Evolutionary conservation across 2,113 vertebrate genomes (phyloP).

Genomic region (Sinocyclocheilus grahami): DNA sequence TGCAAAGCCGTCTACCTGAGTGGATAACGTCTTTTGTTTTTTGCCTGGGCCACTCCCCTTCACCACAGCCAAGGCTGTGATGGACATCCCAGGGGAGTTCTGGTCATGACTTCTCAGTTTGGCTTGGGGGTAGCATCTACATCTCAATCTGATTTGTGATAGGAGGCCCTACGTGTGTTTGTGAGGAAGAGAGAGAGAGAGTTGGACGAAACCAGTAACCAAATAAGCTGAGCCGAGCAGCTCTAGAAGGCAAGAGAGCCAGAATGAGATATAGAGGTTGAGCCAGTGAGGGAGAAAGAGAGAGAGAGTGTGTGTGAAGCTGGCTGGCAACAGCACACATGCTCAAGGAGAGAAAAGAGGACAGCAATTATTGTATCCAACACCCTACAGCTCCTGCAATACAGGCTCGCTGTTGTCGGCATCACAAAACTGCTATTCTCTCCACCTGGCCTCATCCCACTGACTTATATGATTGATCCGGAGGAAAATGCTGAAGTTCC

Average conservation of each 20-base stretch:
- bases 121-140: neutral
- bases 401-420: conserved; percentile 12
- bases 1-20: conserved; percentile 40
- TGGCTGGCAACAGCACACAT: conserved; percentile 58
- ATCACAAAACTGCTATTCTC: conserved; percentile 46
- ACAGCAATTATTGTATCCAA: conserved; percentile 65
- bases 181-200: conserved; percentile 40
- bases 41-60: neutral
- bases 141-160: conserved; percentile 42
- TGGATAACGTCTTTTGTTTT: conserved; percentile 27
- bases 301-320: conserved; percentile 36
- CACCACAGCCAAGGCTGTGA: conserved; percentile 15
- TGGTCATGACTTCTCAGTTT: conserved; percentile 17
- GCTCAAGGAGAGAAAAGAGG: conserved; percentile 65
- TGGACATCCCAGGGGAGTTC: conserved; percentile 6
- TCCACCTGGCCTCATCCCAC: conserved; percentile 46
- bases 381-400: conserved; percentile 52
- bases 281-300: conserved; percentile 50
- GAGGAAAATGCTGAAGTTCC: conserved; percentile 90
- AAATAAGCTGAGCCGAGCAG: conserved; percentile 66
- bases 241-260: conserved; percentile 55
- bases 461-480: conserved; percentile 68
- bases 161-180: conserved; percentile 37
- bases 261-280: conserved; percentile 53
- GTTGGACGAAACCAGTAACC: conserved; percentile 38